Evolutionary conservation across 2,888 invertebrate genomes (phyloP).

Genomic region (Thecocarcelia acutangulata): DNA sequence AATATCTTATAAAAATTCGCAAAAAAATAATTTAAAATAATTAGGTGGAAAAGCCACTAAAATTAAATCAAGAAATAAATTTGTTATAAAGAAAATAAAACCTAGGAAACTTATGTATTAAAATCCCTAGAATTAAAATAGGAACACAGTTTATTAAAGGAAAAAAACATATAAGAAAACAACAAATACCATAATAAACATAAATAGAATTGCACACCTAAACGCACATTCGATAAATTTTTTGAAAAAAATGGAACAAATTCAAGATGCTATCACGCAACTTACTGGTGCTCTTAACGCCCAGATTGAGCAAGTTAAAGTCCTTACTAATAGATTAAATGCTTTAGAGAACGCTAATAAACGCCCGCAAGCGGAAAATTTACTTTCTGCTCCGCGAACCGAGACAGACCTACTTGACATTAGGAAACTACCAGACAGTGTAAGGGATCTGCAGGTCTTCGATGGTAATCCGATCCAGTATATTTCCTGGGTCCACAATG

Average conservation of each 20-base stretch:
- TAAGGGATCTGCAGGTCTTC: neutral
- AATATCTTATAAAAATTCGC: too few species aligned
- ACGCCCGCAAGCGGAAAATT: neutral
- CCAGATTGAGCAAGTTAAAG: neutral
- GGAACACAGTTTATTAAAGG: too few species aligned
- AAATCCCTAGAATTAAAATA: too few species aligned
- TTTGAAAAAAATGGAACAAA: conserved; percentile 3
- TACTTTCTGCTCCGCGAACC: neutral
- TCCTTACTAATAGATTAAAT: neutral
- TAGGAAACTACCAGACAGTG: conserved; percentile 24
- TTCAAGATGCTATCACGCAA: conserved; percentile 4
- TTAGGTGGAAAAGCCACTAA: too few species aligned
- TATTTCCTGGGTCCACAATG: neutral
- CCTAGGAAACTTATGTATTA: too few species aligned
- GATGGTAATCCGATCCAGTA: neutral
- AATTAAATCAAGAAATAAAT: too few species aligned
- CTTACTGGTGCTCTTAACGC: conserved; percentile 13
- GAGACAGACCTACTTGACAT: neutral
- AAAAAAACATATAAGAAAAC: too few species aligned
- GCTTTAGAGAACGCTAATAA: neutral
- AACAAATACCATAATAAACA: too few species aligned
- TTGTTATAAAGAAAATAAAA: too few species aligned
- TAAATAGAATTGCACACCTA: too few species aligned
- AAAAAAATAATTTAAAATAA: too few species aligned
- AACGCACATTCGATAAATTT: too few species aligned